These are phyloP conservation scores for Bombus terrestris DNA, from an alignment of 1,140 invertebrate genomes.

Conservation along the genomic window DNA sequence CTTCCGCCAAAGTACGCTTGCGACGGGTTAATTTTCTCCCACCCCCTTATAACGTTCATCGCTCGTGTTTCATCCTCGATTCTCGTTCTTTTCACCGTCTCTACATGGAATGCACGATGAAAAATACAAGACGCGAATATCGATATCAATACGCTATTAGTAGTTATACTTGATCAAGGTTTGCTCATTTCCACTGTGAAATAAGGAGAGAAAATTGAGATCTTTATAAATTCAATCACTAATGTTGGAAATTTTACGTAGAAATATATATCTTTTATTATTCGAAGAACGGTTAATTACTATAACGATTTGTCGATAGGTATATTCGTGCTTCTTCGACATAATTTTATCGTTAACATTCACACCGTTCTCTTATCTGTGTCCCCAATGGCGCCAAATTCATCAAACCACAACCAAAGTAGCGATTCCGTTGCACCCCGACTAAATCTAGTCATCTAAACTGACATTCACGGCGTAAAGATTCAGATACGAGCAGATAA, in stretches of 20 bases:
- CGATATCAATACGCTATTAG: background rate
- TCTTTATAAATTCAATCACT: background rate
- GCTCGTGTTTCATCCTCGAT: conserved; percentile 10
- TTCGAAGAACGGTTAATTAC: too few relatives aligned
- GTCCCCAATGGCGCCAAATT: background rate
- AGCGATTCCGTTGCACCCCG: too few relatives aligned
- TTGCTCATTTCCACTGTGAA: background rate
- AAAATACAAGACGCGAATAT: conserved; percentile 18
- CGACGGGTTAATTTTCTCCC: conserved; percentile 70
- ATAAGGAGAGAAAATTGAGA: background rate
- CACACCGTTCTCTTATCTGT: background rate
- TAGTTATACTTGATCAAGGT: background rate
- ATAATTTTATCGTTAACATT: background rate
- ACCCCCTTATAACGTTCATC: conserved; percentile 41
- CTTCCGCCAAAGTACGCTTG: conserved; percentile 62
- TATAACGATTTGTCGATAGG: too few relatives aligned
- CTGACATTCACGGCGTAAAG: background rate
- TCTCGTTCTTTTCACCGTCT: background rate
- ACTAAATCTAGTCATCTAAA: too few relatives aligned
- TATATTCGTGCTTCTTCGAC: too few relatives aligned
- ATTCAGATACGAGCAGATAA: background rate
- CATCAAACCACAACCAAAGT: background rate
- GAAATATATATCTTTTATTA: background rate
- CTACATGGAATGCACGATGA: background rate
- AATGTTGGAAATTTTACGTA: background rate